A percentile compares a stretch with the other conserved stretches of the same genome.
Conservation (phyloP, 1,140 invertebrate species). For the Neodiprion virginianus region DNA sequence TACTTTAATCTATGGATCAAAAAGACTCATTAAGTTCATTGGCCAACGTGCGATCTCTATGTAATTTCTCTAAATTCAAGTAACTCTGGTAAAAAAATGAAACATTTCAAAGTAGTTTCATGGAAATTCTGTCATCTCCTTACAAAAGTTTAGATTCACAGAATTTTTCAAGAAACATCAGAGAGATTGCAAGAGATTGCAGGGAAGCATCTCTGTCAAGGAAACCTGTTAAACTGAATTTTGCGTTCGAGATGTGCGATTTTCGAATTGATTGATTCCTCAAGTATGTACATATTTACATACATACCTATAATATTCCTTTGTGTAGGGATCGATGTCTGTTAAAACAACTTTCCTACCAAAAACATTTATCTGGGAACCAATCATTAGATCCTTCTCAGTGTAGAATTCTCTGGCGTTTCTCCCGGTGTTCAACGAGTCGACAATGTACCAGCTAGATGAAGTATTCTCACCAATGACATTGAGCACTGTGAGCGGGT, state of each 20-base stretch:
- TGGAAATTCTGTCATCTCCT: too few species aligned
- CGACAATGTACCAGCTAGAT: constrained; percentile 68
- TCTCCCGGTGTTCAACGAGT: constrained; percentile 64
- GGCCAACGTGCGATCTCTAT: constrained; percentile 12
- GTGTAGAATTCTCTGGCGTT: constrained; percentile 68
- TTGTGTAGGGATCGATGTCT: constrained; percentile 87
- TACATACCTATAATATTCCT: constrained; percentile 80
- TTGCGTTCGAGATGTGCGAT: not conserved
- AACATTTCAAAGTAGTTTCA: too few species aligned
- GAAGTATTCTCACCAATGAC: constrained; percentile 69
- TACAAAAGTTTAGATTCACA: too few species aligned
- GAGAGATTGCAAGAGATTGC: not conserved
- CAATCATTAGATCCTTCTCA: constrained; percentile 81
- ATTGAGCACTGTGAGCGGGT: constrained; percentile 72
- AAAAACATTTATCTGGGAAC: constrained; percentile 79
- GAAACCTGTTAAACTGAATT: not conserved
- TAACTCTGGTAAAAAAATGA: too few species aligned
- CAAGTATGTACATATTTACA: not conserved
- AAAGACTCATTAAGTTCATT: constrained; percentile 14
- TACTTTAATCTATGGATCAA: constrained; percentile 48
- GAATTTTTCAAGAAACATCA: too few species aligned
- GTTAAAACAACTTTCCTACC: constrained; percentile 82
- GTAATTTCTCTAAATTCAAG: too few species aligned
- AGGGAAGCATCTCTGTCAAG: not conserved
- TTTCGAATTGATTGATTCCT: constrained; percentile 1